Conservation (phyloP, 2,888 invertebrate genomes). For the Xestia xanthographa region DNA sequence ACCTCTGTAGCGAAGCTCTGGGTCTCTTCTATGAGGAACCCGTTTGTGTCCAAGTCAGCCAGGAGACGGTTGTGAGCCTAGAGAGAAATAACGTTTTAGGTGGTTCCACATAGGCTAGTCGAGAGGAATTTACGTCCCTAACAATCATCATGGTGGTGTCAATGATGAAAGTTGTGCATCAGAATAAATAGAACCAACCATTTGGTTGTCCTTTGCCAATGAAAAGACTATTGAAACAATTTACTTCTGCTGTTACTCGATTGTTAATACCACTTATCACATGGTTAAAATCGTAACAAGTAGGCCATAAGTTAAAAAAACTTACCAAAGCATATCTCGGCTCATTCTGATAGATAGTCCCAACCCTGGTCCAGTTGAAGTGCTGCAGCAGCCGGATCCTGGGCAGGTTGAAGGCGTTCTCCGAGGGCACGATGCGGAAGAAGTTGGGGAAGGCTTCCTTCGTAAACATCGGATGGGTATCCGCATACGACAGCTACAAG, state of each 20-base stretch:
- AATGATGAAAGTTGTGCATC: too few species aligned
- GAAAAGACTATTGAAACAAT: too few species aligned
- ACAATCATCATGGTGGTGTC: too few species aligned
- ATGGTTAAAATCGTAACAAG: too few species aligned
- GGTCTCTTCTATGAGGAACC: slow-evolving; percentile 96
- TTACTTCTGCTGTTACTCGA: too few species aligned
- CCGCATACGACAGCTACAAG: slow-evolving; percentile 97
- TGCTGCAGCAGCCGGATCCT: slow-evolving; percentile 96
- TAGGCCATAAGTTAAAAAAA: too few species aligned
- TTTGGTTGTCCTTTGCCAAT: too few species aligned
- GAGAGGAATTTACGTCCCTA: too few species aligned
- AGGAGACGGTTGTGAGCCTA: slow-evolving; percentile 96
- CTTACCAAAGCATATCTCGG: slow-evolving; percentile 96
- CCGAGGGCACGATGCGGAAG: slow-evolving; percentile 98
- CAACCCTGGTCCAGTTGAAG: slow-evolving; percentile 99
- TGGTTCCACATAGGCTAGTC: too few species aligned
- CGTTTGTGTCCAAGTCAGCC: slow-evolving; percentile 95
- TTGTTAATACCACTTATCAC: too few species aligned
- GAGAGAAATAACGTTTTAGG: too few species aligned
- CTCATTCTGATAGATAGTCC: slow-evolving; percentile 99
- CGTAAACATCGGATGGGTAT: slow-evolving; percentile 99
- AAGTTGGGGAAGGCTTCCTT: slow-evolving; percentile 98
- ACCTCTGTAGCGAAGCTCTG: slow-evolving; percentile 98
- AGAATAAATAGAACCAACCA: too few species aligned
- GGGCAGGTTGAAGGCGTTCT: slow-evolving; percentile 98